phyloP scores from a whole-genome alignment of 2,113 vertebrate species.

The Xyrauchen texanus region DNA sequence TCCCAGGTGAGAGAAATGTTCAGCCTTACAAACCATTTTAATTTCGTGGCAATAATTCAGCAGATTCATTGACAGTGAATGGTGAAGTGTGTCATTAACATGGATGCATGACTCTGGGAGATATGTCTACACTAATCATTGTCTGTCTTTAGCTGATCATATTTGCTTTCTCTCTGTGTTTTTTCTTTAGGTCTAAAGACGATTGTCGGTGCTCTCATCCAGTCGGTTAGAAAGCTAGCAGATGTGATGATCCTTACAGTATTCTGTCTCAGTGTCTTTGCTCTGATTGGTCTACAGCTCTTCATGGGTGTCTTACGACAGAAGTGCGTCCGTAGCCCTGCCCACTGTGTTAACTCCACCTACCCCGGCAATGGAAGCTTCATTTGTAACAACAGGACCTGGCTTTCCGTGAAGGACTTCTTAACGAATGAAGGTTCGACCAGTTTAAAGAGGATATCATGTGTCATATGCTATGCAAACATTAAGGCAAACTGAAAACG shows the following conservation, averaged over 20 bases:
- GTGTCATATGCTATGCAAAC: no score
- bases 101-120: no score
- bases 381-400: conserved; percentile 78
- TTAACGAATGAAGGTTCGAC: conserved; percentile 78
- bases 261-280: conserved; percentile 98
- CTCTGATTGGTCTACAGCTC: conserved; percentile 96
- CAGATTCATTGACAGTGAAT: no score
- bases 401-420: conserved; percentile 81
- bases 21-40: not conserved
- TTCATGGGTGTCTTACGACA: conserved; percentile 96
- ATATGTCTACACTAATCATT: no score
- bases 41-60: no score
- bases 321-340: conserved; percentile 87
- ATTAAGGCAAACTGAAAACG: no score
- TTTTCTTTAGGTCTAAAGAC: conserved; percentile 87
- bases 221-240: conserved; percentile 95
- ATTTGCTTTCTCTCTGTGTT: not conserved
- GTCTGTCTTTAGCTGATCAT: no score
- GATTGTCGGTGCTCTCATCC: conserved; percentile 97
- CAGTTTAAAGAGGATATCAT: not conserved
- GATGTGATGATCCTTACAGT: conserved; percentile 98
- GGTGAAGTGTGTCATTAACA: no score
- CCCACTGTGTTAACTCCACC: conserved; percentile 77
- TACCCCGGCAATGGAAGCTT: conserved; percentile 72
- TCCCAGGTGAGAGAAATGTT: conserved; percentile 86